Evolutionary conservation across 2,888 invertebrate species (phyloP).

Genomic region (Junonia oenone): DNA sequence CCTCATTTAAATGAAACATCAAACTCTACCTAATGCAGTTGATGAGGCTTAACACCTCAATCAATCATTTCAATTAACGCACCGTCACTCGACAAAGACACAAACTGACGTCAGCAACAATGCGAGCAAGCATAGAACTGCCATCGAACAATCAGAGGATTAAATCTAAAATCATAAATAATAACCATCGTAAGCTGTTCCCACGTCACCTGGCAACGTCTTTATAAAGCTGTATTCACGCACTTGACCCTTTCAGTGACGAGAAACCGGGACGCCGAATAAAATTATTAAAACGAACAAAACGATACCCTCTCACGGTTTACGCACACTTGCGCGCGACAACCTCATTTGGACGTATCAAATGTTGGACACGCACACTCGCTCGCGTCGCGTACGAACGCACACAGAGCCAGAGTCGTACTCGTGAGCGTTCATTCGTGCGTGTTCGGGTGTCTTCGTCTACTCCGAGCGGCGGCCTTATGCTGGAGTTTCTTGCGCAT

Average conservation of each 20-base stretch:
- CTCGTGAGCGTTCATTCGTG: slow-evolving; percentile 4
- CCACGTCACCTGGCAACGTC: slow-evolving; percentile 64
- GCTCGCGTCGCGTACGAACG: slow-evolving; percentile 26
- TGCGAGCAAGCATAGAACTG: slow-evolving; percentile 15
- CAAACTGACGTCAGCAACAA: slow-evolving; percentile 7
- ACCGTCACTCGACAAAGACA: slow-evolving; percentile 4
- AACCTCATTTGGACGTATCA: slow-evolving; percentile 29
- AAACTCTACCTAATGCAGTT: not conserved
- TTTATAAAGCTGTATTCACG: slow-evolving; percentile 63
- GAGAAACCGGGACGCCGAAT: slow-evolving; percentile 48
- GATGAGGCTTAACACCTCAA: not conserved
- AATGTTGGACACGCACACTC: slow-evolving; percentile 23
- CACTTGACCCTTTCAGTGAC: slow-evolving; percentile 70
- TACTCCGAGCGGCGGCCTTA: slow-evolving; percentile 45
- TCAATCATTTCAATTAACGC: slow-evolving; percentile 21
- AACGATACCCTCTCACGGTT: slow-evolving; percentile 40
- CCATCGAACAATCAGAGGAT: slow-evolving; percentile 33
- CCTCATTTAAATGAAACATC: not conserved
- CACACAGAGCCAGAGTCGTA: slow-evolving; percentile 28
- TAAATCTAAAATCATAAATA: slow-evolving; percentile 50
- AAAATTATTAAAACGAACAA: slow-evolving; percentile 63
- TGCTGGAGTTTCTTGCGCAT: slow-evolving; percentile 3
- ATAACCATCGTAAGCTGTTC: slow-evolving; percentile 51
- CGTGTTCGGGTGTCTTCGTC: slow-evolving; percentile 18
- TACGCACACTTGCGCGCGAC: slow-evolving; percentile 30